Percentiles rank a stretch among this genome's conserved stretches.
phyloP scores from a whole-genome alignment of 2,797 vertebrate genomes.

The Myotis vivesi region DNA sequence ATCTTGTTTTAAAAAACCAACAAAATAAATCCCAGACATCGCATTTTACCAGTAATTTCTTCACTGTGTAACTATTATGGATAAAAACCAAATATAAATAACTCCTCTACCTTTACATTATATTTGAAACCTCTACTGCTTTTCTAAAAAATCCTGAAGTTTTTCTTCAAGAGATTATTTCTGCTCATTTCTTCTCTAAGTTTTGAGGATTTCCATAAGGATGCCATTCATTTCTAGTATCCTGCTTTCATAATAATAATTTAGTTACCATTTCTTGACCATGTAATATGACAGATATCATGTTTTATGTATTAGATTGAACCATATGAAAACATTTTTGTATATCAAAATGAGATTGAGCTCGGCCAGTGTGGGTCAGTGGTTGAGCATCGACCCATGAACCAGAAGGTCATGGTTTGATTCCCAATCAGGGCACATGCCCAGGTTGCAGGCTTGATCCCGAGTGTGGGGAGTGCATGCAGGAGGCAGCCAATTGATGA shows the following conservation, averaged over 20 bases:
- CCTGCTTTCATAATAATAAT: not conserved
- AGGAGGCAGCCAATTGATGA: too few relatives aligned
- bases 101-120: not conserved
- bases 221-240: not conserved
- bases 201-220: not conserved
- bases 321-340: not conserved
- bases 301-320: not conserved
- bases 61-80: not conserved
- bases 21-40: not conserved
- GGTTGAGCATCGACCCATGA: too few relatives aligned
- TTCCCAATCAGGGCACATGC: too few relatives aligned
- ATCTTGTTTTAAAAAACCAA: too few relatives aligned
- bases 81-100: not conserved
- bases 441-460: too few relatives aligned
- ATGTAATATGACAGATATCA: not conserved
- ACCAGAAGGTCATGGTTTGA: too few relatives aligned
- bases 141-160: not conserved
- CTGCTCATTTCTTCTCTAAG: not conserved
- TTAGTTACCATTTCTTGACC: not conserved
- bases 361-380: too few relatives aligned
- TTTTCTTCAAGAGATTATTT: conserved; percentile 10
- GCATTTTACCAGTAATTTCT: not conserved
- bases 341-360: not conserved
- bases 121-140: not conserved
- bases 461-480: too few relatives aligned